Evolutionary conservation across 2,888 invertebrate genomes (phyloP), one percentile per base, ranked within the genome.

Genomic region (Ophion ellenae): DNA sequence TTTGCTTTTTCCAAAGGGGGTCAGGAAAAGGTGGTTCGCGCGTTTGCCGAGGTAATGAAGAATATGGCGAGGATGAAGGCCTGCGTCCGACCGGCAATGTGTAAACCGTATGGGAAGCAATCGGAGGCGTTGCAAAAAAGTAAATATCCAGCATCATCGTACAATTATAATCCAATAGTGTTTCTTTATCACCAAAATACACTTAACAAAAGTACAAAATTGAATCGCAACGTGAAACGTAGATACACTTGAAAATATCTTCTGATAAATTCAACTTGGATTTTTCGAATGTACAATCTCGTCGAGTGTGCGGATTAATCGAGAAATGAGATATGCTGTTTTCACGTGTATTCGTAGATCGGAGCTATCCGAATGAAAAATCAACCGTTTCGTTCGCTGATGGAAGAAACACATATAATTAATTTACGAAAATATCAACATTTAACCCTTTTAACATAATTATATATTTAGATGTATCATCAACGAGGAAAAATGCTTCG

Each of bases 11-110:
- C n/a, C 20, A 5, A 17, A 91, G 95, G 96, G 70, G 97, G 97
- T 0, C 97, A 97, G 94, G 98, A 98, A 94, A 97, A 98, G 91
- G 97, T 98, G 86, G 97, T 98, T 84, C 95, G 97, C 86, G 97
- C 97, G 24, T 98, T 98, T 94, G 96, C 97, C 0, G 97, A 98
- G 94, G 96, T 98, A 70, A 97, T 98, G 96, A 97, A 97, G 91
- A 98, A 98, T 94, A 96, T 98, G 96, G 96, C 97, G 89, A 96
- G 97, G 91, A 98, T 98, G 97, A 97, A 98, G 93, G 97, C 97
- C 73, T 98, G 97, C 92, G 97, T 98, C 90, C 95, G 97, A 82
- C 98, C 97, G 86, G 97, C 98, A 84, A 98, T 98, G 98, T 98
- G 97, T 94, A 98, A 98, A 94, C 98, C 98, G 32, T 98, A 98